Base-by-base conservation (phyloP, 2,888 invertebrate genomes). In the Entomobrya multifasciata region DNA sequence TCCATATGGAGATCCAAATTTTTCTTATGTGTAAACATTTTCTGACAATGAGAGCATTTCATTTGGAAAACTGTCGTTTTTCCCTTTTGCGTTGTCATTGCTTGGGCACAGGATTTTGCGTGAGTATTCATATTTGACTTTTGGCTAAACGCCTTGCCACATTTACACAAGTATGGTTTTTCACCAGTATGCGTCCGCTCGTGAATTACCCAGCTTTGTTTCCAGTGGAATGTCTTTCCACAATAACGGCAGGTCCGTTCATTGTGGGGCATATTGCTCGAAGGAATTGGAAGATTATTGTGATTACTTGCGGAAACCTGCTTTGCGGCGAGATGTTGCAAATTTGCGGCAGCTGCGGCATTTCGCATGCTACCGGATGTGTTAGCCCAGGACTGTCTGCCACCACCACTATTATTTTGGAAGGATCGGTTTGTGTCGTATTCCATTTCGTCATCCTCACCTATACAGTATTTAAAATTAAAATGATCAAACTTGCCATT, bases 21-120 rank as follows among this genome's bases (percentile, higher is more conserved):
- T 65, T 88, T 88, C 84, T 88, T 88, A 41, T 87, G 87, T 36
- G 88, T 88, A 47, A 88, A 88, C 88, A 88, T 88, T 84, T 86
- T 88, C 44, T 83, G 84, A 55, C 88, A 88, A 49, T 84, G 87
- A 27, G 87, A 87, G 70, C 88, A 88, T 44, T 88, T 88, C 88
- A 88, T 88, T 62, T 88, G 87, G 74, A 88, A 88, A 60, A 88
- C 87, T 67, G 86, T 86, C 2, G 88, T 88, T 52, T 87, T 88
- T 20, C 88, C 88, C 20, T 87, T 87, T 72, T 88, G 84, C 6
- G 87, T 80, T 0, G 88, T 86, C 78, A 84, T 88, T 10, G 88
- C 88, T 76, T 88, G 86, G 3, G 55, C 57, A 52, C 88, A 88
- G 13, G 84, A 84, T 36, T 88, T 88, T 13, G 88, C 86, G 47